phyloP scores from a whole-genome alignment of 2,113 vertebrate genomes.

The Fulmarus glacialis region DNA sequence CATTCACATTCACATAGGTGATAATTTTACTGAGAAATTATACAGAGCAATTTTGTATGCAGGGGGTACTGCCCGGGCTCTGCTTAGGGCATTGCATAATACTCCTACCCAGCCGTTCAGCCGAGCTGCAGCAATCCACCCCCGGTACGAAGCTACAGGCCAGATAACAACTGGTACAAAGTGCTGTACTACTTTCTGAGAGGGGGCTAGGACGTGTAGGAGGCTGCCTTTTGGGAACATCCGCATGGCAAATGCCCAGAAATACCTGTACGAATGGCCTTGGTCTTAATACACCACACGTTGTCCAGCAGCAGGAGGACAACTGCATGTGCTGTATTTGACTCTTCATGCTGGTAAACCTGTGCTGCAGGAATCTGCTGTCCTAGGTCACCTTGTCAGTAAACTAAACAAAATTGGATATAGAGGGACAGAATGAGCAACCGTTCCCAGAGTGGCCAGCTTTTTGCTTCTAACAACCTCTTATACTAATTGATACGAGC shows the following conservation, averaged over 20 bases:
- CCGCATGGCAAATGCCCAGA: not conserved
- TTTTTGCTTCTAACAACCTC: not conserved
- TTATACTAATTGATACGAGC: not conserved
- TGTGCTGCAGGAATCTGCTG: not conserved
- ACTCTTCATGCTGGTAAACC: not conserved
- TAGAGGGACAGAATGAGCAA: not conserved
- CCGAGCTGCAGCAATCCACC: not conserved
- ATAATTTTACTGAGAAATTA: not conserved
- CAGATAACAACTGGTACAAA: not conserved
- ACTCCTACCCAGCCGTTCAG: not conserved
- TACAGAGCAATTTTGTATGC: not conserved
- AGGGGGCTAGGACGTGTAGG: not conserved
- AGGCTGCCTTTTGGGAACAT: not conserved
- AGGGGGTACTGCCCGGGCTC: not conserved
- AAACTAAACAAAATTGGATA: not conserved
- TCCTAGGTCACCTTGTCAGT: not conserved
- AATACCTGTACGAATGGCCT: not conserved
- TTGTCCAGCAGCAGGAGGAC: not conserved
- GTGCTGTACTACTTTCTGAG: not conserved
- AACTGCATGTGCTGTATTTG: fast-evolving
- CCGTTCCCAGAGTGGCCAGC: not conserved
- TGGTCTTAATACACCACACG: fast-evolving
- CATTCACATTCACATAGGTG: not conserved
- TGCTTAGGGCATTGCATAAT: not conserved
- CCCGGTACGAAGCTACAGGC: not conserved